A percentile compares a stretch with the other conserved stretches of the same genome.
Evolutionary conservation across 2,797 vertebrate genomes (phyloP).

Genomic region (Buphagus erythrorhynchus): DNA sequence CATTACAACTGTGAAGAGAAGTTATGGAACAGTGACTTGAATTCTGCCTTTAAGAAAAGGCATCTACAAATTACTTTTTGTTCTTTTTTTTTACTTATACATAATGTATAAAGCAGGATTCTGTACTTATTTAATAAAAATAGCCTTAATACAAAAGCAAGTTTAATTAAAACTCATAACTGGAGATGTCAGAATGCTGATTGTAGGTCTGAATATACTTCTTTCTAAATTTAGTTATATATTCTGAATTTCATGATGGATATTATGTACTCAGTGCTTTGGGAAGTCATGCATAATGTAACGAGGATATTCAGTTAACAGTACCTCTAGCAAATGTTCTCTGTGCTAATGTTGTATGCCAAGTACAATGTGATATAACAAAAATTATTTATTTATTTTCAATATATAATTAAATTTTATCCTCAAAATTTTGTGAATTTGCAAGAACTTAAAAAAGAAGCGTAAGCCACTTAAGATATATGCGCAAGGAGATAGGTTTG

Average conservation of each 20-base stretch:
- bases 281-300: conserved; percentile 60
- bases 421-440: not conserved
- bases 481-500: not conserved
- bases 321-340: conserved; percentile 54
- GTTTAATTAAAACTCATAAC: conserved; percentile 47
- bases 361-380: not conserved
- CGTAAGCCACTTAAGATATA: not conserved
- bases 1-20: not conserved
- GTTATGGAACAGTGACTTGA: not conserved
- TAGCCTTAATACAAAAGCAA: conserved; percentile 31
- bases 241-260: conserved; percentile 57
- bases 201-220: not conserved
- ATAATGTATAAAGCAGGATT: not conserved
- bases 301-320: conserved; percentile 33
- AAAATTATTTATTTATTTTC: conserved; percentile 48
- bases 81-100: not conserved
- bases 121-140: conserved; percentile 12
- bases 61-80: not conserved
- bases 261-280: conserved; percentile 33
- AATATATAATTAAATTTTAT: conserved; percentile 17
- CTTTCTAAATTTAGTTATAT: conserved; percentile 28
- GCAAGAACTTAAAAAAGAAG: not conserved
- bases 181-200: conserved; percentile 29
- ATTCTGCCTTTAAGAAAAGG: not conserved
- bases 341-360: not conserved